These are phyloP conservation scores for Prionailurus bengalensis DNA, from an alignment of 2,113 vertebrate species.

Conservation along the genomic window DNA sequence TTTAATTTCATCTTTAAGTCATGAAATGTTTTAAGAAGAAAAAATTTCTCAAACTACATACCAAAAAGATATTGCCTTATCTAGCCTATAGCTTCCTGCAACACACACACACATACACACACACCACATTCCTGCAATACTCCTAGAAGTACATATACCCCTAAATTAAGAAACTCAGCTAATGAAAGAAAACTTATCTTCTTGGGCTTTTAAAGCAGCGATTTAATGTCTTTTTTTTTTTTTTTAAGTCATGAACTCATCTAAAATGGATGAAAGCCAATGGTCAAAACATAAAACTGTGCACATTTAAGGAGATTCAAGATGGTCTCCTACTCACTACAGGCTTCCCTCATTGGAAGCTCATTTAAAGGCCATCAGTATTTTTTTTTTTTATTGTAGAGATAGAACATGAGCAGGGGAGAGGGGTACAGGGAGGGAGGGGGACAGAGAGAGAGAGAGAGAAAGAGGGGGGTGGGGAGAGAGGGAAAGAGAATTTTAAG, in stretches of 20 bases:
- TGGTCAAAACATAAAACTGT: conserved; percentile 37
- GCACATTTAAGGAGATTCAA: background rate
- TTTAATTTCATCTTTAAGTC: conserved; percentile 17
- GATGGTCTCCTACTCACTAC: background rate
- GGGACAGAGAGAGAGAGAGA: no score
- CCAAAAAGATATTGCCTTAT: background rate
- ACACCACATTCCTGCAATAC: background rate
- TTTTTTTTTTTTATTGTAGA: background rate
- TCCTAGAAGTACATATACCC: background rate
- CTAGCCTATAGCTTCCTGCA: background rate
- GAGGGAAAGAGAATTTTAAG: no score
- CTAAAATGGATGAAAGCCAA: conserved; percentile 5
- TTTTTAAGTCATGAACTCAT: background rate
- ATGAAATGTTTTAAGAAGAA: background rate
- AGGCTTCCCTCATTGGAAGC: background rate
- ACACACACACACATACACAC: background rate
- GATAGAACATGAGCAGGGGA: no score
- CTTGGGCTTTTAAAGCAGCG: background rate
- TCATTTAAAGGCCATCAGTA: conserved; percentile 19
- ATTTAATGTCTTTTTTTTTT: conserved; percentile 14
- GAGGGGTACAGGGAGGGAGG: no score
- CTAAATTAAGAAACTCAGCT: background rate
- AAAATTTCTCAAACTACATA: conserved; percentile 14
- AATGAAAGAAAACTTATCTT: background rate
- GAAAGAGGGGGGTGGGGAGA: no score